Evolutionary conservation across 2,888 invertebrate genomes (phyloP).

Genomic region (Cheilosia scutellata): DNA sequence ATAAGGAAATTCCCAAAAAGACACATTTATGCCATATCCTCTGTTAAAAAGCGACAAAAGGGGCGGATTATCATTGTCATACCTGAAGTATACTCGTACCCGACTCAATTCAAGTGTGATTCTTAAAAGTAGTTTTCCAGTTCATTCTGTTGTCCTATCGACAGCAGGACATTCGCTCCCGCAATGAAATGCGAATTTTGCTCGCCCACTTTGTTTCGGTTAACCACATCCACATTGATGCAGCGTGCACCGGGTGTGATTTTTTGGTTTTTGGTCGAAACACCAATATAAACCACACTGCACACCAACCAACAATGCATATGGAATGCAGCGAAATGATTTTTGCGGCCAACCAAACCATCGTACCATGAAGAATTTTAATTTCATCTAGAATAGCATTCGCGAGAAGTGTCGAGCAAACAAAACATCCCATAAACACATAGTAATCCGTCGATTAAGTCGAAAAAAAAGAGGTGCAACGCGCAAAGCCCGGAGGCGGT

Average conservation of each 20-base stretch:
- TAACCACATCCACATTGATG: conserved; percentile 54
- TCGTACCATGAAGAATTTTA: conserved; percentile 63
- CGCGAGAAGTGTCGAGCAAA: conserved; percentile 61
- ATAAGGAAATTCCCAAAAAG: conserved; percentile 17
- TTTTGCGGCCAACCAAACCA: conserved; percentile 65
- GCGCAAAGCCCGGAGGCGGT: conserved; percentile 28
- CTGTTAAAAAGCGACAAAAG: conserved; percentile 28
- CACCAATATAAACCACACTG: conserved; percentile 37
- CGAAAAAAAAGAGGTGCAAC: conserved; percentile 38
- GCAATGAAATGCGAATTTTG: conserved; percentile 2
- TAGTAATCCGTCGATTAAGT: conserved; percentile 70
- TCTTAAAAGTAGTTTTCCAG: conserved; percentile 67
- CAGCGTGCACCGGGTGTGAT: conserved; percentile 49
- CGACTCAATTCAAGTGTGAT: conserved; percentile 7
- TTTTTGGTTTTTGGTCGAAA: conserved; percentile 48
- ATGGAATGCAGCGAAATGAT: conserved; percentile 22
- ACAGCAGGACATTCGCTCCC: conserved; percentile 32
- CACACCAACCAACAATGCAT: conserved; percentile 22
- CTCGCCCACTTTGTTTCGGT: conserved; percentile 23
- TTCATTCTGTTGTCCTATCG: conserved; percentile 33
- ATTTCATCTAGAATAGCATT: conserved; percentile 37
- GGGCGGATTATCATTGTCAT: conserved; percentile 41
- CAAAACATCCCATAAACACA: conserved; percentile 73
- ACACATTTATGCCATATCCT: background rate
- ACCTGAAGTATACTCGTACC: conserved; percentile 19